Evolutionary conservation across 2,888 invertebrate species (phyloP), one percentile per base, ranked within the genome.

Genomic region (Neoscelio sp.): DNA sequence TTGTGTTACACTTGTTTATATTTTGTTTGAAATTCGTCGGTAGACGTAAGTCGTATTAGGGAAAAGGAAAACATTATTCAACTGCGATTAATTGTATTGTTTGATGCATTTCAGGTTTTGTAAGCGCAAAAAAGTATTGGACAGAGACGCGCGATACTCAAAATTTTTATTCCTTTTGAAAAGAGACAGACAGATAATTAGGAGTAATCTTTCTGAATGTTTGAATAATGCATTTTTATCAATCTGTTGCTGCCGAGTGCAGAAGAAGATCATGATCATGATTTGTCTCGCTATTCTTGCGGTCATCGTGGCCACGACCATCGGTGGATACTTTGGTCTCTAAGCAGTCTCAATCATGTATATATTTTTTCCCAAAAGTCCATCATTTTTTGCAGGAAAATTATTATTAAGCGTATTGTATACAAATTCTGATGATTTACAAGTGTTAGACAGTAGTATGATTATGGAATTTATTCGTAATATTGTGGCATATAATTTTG

Each of bases 191-290:
- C 68, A 54, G 70, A 77, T 80, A 54, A 44, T 58, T 60, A 48
- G 13, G 67, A 77, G 18, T 28, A 28, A 65, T 78, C 67, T 42
- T 78, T 71, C 77, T 80, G 79, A 15, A 40, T 33, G n/a, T 54
- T 3, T 13, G 0, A 73, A 58, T 71, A 75, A 75, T 67, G 7
- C 10, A 33, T 38, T 58, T 67, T 76, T 84, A 75, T 71, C 50
- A 75, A 73, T 80, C 64, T 82, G 81, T 81, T 83, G 82, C 80
- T 85, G 84, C 82, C 79, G 88, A 92, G 91, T 94, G 94, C 94
- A 97, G 96, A 97, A 97, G 96, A 97, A 97, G 94, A 96, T 97
- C 91, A 96, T 96, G 95, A 97, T 97, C 91, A 93, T 97, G 93
- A 94, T 96, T 92, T 96, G 96, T 92, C 93, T 97, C 91, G 94